Percentiles rank a stretch among this genome's conserved stretches.
phyloP scores from a whole-genome alignment of 2,797 vertebrate genomes.

The Pipistrellus kuhlii region DNA sequence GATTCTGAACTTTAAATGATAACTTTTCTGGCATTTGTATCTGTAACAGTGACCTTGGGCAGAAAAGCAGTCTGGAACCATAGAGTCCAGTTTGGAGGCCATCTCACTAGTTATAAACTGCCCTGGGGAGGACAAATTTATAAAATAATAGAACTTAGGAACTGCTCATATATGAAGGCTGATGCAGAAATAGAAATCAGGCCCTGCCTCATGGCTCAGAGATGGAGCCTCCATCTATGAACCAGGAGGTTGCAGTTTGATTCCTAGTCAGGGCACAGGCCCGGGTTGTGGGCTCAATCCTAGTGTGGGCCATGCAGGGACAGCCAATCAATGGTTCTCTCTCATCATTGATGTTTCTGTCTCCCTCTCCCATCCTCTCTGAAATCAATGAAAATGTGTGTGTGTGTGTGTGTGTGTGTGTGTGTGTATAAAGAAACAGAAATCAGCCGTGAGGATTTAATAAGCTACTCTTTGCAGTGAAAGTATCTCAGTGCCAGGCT shows the following conservation, averaged over 20 bases:
- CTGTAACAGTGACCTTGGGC: not conserved
- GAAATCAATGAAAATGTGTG: too few relatives aligned
- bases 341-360: too few relatives aligned
- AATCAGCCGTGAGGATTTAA: not conserved
- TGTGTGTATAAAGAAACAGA: too few relatives aligned
- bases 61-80: not conserved
- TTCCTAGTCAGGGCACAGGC: too few relatives aligned
- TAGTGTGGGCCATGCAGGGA: too few relatives aligned
- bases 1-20: not conserved
- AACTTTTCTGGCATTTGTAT: not conserved
- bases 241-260: too few relatives aligned
- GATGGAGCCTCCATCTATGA: too few relatives aligned
- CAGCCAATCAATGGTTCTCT: too few relatives aligned
- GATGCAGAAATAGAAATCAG: not conserved
- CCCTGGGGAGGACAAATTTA: not conserved
- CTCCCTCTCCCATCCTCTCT: too few relatives aligned
- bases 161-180: not conserved
- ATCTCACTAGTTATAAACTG: not conserved
- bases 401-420: too few relatives aligned
- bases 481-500: not conserved
- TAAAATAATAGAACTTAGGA: not conserved
- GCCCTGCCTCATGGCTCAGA: too few relatives aligned
- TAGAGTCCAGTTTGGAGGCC: not conserved
- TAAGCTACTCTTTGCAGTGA: not conserved
- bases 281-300: too few relatives aligned